Conservation (phyloP, 2,888 invertebrate species). For the Cyaniris semiargus region DNA sequence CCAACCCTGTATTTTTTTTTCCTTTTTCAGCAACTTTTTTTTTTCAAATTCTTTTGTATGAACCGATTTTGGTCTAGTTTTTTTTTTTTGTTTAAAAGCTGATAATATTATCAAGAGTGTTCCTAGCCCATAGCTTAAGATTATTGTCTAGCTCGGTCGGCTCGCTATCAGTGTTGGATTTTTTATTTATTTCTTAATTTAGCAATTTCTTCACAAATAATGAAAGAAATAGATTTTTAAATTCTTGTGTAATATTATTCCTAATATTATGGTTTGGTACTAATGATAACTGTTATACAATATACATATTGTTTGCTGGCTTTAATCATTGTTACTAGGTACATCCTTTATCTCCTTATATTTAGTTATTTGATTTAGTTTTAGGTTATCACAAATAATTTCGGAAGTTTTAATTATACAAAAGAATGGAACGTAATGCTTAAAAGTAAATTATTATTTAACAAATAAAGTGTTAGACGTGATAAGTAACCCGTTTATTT, state of each 20-base stretch:
- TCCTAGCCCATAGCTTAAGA: no score
- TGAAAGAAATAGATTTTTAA: no score
- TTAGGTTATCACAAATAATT: not conserved
- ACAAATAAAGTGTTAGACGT: not conserved
- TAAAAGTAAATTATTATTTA: not conserved
- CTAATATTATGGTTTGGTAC: not conserved
- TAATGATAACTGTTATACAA: not conserved
- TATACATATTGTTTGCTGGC: not conserved
- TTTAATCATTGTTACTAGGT: not conserved
- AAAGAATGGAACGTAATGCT: not conserved
- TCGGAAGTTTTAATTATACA: not conserved
- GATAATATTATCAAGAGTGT: no score
- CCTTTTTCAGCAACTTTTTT: no score
- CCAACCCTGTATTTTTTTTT: no score
- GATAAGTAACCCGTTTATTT: not conserved
- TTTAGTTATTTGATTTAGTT: not conserved
- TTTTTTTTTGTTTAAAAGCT: no score
- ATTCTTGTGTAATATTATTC: not conserved
- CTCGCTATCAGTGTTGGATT: no score
- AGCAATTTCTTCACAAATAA: no score
- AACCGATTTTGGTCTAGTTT: no score
- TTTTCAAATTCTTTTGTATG: no score
- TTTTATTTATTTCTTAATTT: no score
- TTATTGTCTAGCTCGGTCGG: no score
- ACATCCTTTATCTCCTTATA: not conserved